Percentiles rank a stretch among this genome's conserved stretches.
Conservation (phyloP, 2,888 invertebrate species). For the Dioctria rufipes region DNA sequence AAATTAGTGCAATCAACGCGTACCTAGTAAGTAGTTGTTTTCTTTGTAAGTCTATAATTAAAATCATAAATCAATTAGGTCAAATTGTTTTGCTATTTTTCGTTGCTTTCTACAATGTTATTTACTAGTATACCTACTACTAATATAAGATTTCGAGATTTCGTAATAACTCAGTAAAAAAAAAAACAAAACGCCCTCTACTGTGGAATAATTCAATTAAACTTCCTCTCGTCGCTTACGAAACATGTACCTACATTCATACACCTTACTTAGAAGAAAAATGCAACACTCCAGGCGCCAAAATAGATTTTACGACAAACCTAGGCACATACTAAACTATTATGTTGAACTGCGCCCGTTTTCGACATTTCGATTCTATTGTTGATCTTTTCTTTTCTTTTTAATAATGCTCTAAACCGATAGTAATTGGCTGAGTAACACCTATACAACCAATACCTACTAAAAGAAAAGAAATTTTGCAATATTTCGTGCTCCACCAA, state of each 20-base stretch:
- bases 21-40: not conserved
- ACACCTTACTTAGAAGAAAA: not conserved
- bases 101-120: not conserved
- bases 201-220: not conserved
- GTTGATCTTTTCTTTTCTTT: constrained; percentile 14
- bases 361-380: constrained; percentile 31
- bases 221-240: not conserved
- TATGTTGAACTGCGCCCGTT: constrained; percentile 30
- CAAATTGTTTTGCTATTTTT: constrained; percentile 3
- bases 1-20: not conserved
- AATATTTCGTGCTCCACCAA: constrained; percentile 34
- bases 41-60: too few relatives aligned
- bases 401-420: not conserved
- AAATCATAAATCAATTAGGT: constrained; percentile 6
- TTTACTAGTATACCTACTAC: too few relatives aligned
- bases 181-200: not conserved
- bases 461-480: constrained; percentile 15
- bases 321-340: not conserved
- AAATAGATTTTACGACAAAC: not conserved
- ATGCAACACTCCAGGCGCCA: not conserved
- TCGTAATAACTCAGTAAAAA: too few relatives aligned
- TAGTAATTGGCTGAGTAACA: not conserved
- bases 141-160: too few relatives aligned
- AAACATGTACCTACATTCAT: not conserved
- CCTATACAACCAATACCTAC: not conserved